Evolutionary conservation across 2,797 vertebrate genomes (phyloP).

Genomic region (Adrianichthys oophorus): DNA sequence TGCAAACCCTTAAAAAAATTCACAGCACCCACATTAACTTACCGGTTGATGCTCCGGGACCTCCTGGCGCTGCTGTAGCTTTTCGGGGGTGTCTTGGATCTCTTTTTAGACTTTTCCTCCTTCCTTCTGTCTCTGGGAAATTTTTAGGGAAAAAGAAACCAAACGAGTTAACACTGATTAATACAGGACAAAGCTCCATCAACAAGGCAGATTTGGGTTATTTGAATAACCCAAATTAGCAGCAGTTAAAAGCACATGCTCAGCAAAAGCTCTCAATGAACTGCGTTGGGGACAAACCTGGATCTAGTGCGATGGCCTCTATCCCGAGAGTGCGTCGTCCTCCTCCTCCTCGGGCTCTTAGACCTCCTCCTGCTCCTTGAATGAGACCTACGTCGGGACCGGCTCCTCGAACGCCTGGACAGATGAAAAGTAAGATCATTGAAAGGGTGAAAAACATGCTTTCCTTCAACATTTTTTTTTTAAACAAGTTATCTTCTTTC

Average conservation of each 20-base stretch:
- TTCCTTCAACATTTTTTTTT: neutral
- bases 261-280: neutral
- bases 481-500: neutral
- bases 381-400: constrained; percentile 90
- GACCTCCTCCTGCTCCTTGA: constrained; percentile 92
- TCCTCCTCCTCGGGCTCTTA: constrained; percentile 90
- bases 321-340: constrained; percentile 89
- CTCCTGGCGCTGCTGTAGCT: constrained; percentile 96
- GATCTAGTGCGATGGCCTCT: constrained; percentile 88
- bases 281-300: constrained; percentile 69
- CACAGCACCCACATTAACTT: constrained; percentile 21
- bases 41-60: constrained; percentile 93
- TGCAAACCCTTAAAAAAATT: neutral
- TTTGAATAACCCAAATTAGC: too few relatives aligned
- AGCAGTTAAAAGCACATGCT: neutral
- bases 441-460: neutral
- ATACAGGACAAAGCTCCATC: too few relatives aligned
- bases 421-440: neutral
- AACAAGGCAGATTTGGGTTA: too few relatives aligned
- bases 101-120: constrained; percentile 95
- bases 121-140: constrained; percentile 89
- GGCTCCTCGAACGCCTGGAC: constrained; percentile 90
- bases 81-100: constrained; percentile 97
- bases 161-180: too few relatives aligned
- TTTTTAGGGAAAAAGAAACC: neutral